Evolutionary conservation across 2,888 invertebrate genomes (phyloP), one percentile per base, ranked within the genome.

Genomic region (Adineta ricciae): DNA sequence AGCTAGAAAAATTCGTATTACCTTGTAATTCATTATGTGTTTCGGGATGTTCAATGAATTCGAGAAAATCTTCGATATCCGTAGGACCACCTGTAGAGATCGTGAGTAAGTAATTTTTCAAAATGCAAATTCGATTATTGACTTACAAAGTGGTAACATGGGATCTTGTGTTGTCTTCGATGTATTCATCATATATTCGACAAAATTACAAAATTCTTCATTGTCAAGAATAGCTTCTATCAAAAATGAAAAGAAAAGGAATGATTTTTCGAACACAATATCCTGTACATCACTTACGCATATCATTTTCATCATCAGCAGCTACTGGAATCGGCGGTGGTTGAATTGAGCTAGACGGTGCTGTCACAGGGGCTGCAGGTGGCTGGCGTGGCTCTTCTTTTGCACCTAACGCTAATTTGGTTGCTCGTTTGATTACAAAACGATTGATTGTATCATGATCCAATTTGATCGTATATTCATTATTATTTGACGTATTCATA

Each of bases 1-100:
- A n/a, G n/a, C n/a, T n/a, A n/a, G 27, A 5, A n/a, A 64, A 24
- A 24, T 36, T 21, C 1, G 2, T 36, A 38, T 78, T 19, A 78
- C 78, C 78, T 78, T 78, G 78, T 78, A 78, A 21, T n/a, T 41
- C 78, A 78, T 41, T 41, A 41, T 78, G 78, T n/a, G 78, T 41
- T 78, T 78, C 78, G 14, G 78, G 78, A 78, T 78, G 38, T 41
- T 41, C 78, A n/a, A 78, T 78, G n/a, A 78, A 78, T 78, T 78
- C 78, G n/a, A 78, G 78, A 78, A 78, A 78, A 24, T 78, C 78
- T 78, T 78, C 78, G n/a, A 78, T 78, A 78, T 78, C 78, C 2
- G 78, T 41, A 11, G 78, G 41, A n/a, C 41, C 41, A 78, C 78
- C 78, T 78, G 41, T 24, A 78, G 38, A 24, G 38, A 38, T 46